phyloP scores from a whole-genome alignment of 2,113 vertebrate genomes.

The Formicarius rufipectus region DNA sequence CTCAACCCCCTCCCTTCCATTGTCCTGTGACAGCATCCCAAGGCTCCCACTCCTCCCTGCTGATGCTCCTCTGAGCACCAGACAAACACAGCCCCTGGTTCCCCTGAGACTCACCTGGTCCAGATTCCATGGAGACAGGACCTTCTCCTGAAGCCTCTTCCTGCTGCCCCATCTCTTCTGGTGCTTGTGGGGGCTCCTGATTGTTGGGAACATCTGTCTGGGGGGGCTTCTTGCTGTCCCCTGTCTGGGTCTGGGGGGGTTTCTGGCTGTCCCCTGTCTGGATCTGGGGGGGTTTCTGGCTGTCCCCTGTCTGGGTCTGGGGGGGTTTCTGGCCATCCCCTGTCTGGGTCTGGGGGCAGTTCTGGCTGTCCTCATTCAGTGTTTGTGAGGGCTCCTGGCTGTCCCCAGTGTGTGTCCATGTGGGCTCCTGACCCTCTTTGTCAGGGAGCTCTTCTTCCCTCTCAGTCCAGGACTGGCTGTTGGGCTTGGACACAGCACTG shows the following conservation, averaged over 20 bases:
- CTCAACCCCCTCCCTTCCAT: accelerated
- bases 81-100: background rate
- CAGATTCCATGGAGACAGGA: background rate
- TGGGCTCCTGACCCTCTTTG: background rate
- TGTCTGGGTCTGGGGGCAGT: accelerated
- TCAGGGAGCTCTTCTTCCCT: constrained; percentile 48
- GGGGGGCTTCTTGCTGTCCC: background rate
- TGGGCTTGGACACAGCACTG: constrained; percentile 72
- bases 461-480: constrained; percentile 57
- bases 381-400: accelerated
- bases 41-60: background rate
- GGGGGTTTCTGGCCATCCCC: accelerated
- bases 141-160: constrained; percentile 7
- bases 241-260: background rate
- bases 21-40: background rate
- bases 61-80: background rate
- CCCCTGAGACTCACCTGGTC: constrained; percentile 37
- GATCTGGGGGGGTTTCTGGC: accelerated
- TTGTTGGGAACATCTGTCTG: background rate
- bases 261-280: background rate
- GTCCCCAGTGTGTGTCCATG: accelerated
- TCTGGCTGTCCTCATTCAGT: background rate
- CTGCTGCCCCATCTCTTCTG: background rate
- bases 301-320: accelerated
- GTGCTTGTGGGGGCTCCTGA: background rate